Evolutionary conservation across 2,888 invertebrate genomes (phyloP), one percentile per base, ranked within the genome.

Genomic region (Azorinus chamasolen): DNA sequence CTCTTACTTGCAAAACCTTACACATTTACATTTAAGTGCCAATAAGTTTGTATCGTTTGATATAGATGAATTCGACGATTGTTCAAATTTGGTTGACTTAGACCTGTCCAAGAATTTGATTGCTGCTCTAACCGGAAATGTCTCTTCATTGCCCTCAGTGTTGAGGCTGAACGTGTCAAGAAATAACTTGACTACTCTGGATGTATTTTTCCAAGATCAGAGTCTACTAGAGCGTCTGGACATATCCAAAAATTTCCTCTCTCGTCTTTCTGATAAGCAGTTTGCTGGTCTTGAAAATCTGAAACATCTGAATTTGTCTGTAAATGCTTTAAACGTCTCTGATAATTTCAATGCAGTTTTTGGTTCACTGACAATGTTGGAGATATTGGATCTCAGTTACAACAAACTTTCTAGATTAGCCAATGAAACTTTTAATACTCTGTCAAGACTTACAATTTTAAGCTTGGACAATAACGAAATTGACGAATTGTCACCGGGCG

Each of bases 21-120:
- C 64, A 18, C 45, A 46, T 14, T 37, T 79, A 22, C 54, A 72
- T 53, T 41, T 79, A 27, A 54, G 59, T 20, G 53, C 39, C 10
- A 79, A 79, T 43, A 41, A 46, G 14, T 75, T 79, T 18, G 48
- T 32, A 32, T 51, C 43, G 12, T 72, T 79, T 41, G 37, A 61
- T 50, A 72, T 79, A 22, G 61, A 68, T 14, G 55, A 62, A 64
- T 12, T 79, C 8, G 43, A 45, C 39, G 32, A 53, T 32, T 79
- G 79, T 53, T 22, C 32, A 3, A 18, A 41, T 0, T 16, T 75
- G 16, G 46, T 37, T n/a, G 20, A 14, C n/a, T 37, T 79, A n/a
- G 69, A 79, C 48, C 43, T 79, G 12, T 79, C 79, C 8, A 45
- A 20, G 5, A 79, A 79, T 45, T 16, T 14, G 0, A 57, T 79